phyloP scores from a whole-genome alignment of 2,797 vertebrate species.

The Dromococcyx pavoninus region DNA sequence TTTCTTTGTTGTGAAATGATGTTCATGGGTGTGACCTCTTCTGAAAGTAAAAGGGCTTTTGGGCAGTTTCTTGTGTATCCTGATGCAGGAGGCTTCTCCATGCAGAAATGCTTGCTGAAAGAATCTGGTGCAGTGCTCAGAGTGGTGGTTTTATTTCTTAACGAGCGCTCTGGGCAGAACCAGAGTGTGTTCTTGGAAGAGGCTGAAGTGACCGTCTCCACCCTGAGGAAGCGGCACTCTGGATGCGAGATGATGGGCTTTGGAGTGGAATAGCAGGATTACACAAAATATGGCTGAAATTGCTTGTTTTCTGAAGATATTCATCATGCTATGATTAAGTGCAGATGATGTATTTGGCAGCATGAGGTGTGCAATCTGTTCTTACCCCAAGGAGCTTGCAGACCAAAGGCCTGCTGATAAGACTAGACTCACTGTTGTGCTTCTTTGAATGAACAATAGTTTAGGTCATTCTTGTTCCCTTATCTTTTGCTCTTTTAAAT shows the following conservation, averaged over 20 bases:
- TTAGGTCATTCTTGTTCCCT: not conserved
- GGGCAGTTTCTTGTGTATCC: not conserved
- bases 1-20: accelerated
- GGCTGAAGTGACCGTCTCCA: not conserved
- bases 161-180: not conserved
- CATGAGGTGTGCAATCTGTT: not conserved
- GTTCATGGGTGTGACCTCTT: not conserved
- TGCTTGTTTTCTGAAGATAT: not conserved
- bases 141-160: not conserved
- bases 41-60: not conserved
- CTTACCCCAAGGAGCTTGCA: not conserved
- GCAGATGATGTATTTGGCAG: constrained; percentile 14
- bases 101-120: accelerated
- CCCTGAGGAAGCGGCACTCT: not conserved
- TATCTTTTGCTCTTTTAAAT: not conserved
- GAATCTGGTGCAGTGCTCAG: not conserved
- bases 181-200: accelerated
- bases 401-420: not conserved
- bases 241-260: not conserved
- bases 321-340: not conserved
- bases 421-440: not conserved
- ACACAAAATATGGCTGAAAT: not conserved
- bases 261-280: not conserved
- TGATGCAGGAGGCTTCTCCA: not conserved
- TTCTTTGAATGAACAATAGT: not conserved